phyloP scores from a whole-genome alignment of 2,888 invertebrate genomes.

The Melanchra persicariae region DNA sequence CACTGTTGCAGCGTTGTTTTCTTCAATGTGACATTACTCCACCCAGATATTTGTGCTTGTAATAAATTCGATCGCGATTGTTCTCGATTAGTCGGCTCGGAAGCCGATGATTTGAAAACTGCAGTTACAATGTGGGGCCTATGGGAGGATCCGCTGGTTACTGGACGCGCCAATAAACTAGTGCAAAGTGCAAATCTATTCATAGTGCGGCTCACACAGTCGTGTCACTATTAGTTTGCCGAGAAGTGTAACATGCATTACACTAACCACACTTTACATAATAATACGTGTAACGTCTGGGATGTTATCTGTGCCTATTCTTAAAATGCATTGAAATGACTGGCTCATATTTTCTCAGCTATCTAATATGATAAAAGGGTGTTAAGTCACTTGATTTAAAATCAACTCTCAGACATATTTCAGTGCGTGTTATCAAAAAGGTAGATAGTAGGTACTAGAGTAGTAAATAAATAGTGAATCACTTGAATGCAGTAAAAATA shows the following conservation, averaged over 20 bases:
- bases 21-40: conserved; percentile 33
- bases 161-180: conserved; percentile 64
- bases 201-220: conserved; percentile 67
- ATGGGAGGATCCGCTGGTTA: conserved; percentile 51
- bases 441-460: neutral
- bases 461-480: neutral
- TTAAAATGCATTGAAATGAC: neutral
- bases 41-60: conserved; percentile 36
- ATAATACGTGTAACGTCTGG: conserved; percentile 7
- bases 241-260: conserved; percentile 39
- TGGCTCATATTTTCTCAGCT: conserved; percentile 3
- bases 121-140: conserved; percentile 46
- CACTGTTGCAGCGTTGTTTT: conserved; percentile 32
- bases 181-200: conserved; percentile 78
- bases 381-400: neutral
- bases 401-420: neutral
- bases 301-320: neutral
- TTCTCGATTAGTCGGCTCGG: conserved; percentile 18
- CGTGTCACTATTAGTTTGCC: conserved; percentile 63
- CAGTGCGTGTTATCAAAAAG: neutral
- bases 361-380: neutral
- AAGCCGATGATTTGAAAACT: conserved; percentile 25
- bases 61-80: conserved; percentile 41
- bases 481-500: conserved; percentile 8
- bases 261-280: conserved; percentile 26